phyloP scores from a whole-genome alignment of 2,888 invertebrate genomes.

The Mythimna impura region DNA sequence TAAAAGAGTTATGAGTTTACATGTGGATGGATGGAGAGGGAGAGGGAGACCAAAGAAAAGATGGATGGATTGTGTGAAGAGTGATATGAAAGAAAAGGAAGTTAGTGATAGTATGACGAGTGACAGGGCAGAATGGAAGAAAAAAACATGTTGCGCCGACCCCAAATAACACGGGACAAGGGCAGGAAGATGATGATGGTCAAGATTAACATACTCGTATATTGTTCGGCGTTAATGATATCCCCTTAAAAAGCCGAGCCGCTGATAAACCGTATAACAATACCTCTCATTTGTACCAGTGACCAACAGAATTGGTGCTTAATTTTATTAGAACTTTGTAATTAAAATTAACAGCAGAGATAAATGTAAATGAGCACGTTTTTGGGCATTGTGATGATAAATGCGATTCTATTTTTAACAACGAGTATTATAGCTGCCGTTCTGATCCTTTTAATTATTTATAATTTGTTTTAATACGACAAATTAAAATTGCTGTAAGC shows the following conservation, averaged over 20 bases:
- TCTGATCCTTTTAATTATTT: neutral
- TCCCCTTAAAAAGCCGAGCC: conserved; percentile 33
- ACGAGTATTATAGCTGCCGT: neutral
- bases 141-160: too few relatives aligned
- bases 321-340: conserved; percentile 57
- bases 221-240: too few relatives aligned
- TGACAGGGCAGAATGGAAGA: too few relatives aligned
- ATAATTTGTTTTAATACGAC: neutral
- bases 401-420: conserved; percentile 14
- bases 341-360: conserved; percentile 11
- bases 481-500: neutral
- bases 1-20: too few relatives aligned
- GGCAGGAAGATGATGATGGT: too few relatives aligned
- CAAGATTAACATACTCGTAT: too few relatives aligned
- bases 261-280: conserved; percentile 73
- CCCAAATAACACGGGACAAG: too few relatives aligned
- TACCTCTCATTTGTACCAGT: conserved; percentile 75
- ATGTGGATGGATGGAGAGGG: too few relatives aligned
- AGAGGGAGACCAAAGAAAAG: too few relatives aligned
- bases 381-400: conserved; percentile 17
- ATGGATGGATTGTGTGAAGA: too few relatives aligned
- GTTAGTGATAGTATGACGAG: too few relatives aligned
- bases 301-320: conserved; percentile 64
- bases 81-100: too few relatives aligned
- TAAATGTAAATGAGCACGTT: conserved; percentile 6